Base-by-base conservation (phyloP, 2,888 invertebrate species). In the Ophion slaviceki region DNA sequence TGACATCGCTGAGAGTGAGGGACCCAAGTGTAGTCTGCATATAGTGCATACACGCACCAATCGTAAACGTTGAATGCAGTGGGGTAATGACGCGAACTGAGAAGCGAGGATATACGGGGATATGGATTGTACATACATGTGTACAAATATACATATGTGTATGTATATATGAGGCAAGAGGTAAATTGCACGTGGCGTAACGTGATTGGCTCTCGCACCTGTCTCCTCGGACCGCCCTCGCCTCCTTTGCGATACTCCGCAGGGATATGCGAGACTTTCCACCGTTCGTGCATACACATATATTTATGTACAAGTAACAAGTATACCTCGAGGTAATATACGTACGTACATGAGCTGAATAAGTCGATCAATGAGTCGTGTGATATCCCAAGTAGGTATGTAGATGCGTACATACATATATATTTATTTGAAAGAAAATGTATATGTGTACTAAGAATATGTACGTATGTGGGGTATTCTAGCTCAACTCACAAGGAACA, bases 171-270 rank as follows among this genome's bases (percentile, higher is more conserved):
- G 62, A 32, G 57, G 80, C 72, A 79, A 71, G 59, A 85, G 85
- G 92, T 92, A 92, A 93, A 91, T 92, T 90, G 91, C 91, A 91
- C 91, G 89, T 91, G 91, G 91, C 91, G 90, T 88, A 87, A 87
- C 90, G 89, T 90, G 92, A 93, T 93, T 93, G 93, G 93, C 90
- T 91, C 90, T 74, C 76, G 91, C 91, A 92, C 92, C 93, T 92
- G 92, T 91, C 91, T 91, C 86, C 90, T 90, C 91, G 92, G 92
- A 90, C 93, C 93, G 92, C 93, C 93, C 91, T 88, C 89, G 82
- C 82, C 87, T 90, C 87, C 87, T 90, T 90, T 88, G 88, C 89
- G 71, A 71, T 68, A 77, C 28, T 87, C 32, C 71, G 76, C 86
- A 61, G 67, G 77, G 70, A 82, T 81, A 82, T 66, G 66, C 82